A percentile compares a stretch with the other conserved stretches of the same genome.
These are phyloP conservation scores for Chloropsis hardwickii DNA, from an alignment of 2,113 vertebrate species.

Conservation along the genomic window DNA sequence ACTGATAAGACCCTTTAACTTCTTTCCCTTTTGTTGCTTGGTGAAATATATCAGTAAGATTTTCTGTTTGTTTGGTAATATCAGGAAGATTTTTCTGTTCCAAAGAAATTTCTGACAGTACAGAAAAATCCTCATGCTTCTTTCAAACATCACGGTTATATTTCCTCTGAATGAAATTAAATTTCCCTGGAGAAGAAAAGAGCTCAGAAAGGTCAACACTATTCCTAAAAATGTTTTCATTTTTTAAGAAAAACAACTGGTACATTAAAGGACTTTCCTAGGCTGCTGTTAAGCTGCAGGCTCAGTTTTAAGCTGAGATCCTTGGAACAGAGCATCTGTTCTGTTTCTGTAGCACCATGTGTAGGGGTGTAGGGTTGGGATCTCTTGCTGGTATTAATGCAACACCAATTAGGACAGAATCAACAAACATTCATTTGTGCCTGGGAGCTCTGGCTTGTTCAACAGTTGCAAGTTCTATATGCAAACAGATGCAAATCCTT, in stretches of 20 bases:
- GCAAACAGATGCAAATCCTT: background rate
- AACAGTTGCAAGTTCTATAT: background rate
- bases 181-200: conserved; percentile 12
- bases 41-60: background rate
- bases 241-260: background rate
- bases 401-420: background rate
- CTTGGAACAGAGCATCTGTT: background rate
- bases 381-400: background rate
- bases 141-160: background rate
- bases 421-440: background rate
- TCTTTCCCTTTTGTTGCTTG: background rate
- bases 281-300: background rate
- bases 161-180: conserved; percentile 7
- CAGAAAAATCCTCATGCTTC: background rate
- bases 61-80: background rate
- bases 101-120: background rate
- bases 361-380: background rate
- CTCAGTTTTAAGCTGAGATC: background rate
- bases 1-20: background rate
- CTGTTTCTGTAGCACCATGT: background rate
- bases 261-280: background rate
- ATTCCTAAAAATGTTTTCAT: background rate
- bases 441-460: background rate
- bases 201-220: background rate
- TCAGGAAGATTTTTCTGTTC: background rate